Evolutionary conservation across 2,113 vertebrate genomes (phyloP).

Genomic region (Bos indicus): DNA sequence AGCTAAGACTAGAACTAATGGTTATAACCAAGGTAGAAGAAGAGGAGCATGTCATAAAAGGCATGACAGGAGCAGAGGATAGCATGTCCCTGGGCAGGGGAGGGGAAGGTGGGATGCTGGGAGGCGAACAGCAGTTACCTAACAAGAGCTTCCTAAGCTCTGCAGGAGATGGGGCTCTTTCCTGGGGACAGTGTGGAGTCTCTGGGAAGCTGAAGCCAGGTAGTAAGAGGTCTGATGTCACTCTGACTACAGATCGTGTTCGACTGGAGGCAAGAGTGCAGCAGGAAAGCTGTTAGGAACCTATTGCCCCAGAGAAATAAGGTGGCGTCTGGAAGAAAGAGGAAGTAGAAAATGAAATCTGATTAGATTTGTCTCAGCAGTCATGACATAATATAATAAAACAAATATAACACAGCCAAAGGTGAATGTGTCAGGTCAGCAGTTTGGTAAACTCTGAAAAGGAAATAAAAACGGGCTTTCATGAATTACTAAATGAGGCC

Average conservation of each 20-base stretch:
- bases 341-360: neutral
- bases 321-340: neutral
- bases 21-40: neutral
- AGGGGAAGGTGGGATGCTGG: neutral
- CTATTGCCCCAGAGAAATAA: constrained; percentile 4
- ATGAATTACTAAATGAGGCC: neutral
- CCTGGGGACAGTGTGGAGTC: neutral
- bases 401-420: neutral
- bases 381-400: neutral
- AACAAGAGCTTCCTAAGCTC: neutral
- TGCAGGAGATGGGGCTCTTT: neutral
- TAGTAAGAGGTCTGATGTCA: neutral
- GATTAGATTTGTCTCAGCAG: constrained; percentile 36
- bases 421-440: neutral
- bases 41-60: neutral
- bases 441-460: neutral
- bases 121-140: neutral
- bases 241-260: neutral
- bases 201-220: neutral
- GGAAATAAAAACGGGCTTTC: neutral
- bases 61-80: neutral
- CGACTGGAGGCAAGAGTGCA: neutral
- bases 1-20: neutral
- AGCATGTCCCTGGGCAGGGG: no score
- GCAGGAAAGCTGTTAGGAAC: neutral